A percentile compares a stretch with the other conserved stretches of the same genome.
Conservation (phyloP, 2,797 vertebrate genomes). For the Mus spretus region DNA sequence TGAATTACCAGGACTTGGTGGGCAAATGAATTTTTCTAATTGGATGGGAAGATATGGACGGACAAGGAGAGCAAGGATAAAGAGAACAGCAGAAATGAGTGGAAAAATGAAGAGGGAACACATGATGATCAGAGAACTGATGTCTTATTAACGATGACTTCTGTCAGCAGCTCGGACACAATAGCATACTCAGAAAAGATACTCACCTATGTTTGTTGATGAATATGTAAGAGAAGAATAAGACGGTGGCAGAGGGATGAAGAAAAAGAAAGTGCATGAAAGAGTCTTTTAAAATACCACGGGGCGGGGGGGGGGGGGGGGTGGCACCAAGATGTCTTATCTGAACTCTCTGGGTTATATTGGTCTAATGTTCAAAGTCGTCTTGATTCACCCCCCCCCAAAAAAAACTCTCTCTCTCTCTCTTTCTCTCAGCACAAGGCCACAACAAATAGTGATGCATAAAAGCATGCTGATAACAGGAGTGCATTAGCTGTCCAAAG, state of each 20-base stretch:
- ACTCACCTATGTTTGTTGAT: background rate
- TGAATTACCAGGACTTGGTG: background rate
- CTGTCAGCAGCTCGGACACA: background rate
- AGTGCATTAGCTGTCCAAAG: background rate
- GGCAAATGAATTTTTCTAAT: conserved; percentile 1
- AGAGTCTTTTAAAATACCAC: conserved; percentile 14
- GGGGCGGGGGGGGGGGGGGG: too few relatives aligned
- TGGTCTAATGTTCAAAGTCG: background rate
- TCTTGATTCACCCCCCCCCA: background rate
- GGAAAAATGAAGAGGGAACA: background rate
- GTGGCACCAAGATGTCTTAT: background rate
- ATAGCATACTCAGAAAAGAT: background rate
- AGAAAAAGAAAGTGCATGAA: background rate
- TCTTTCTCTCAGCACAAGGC: background rate
- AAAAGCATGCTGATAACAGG: background rate
- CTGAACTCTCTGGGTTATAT: background rate
- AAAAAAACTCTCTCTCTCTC: too few relatives aligned
- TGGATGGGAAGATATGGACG: background rate
- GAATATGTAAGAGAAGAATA: background rate
- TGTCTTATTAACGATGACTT: background rate
- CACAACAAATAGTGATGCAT: background rate
- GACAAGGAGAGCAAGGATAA: background rate
- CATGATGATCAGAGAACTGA: background rate
- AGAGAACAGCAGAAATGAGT: background rate
- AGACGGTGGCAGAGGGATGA: background rate